phyloP scores from a whole-genome alignment of 2,113 vertebrate species.

The Recurvirostra avosetta region DNA sequence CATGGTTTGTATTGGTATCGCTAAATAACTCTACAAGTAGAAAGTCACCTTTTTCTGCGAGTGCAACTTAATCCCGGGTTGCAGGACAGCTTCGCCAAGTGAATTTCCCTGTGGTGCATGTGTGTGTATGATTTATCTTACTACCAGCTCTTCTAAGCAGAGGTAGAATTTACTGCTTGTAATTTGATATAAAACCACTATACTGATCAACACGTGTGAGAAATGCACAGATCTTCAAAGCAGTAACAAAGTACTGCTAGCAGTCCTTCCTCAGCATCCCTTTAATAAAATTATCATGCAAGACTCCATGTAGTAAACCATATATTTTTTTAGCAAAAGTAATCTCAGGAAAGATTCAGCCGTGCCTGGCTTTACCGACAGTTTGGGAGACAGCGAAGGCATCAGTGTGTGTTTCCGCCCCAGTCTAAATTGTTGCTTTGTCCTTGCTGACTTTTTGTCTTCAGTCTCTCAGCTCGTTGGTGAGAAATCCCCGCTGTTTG shows the following conservation, averaged over 20 bases:
- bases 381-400: background rate
- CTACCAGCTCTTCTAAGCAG: background rate
- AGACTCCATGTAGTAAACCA: background rate
- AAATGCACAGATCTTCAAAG: background rate
- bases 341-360: background rate
- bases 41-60: background rate
- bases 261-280: background rate
- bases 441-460: background rate
- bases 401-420: background rate
- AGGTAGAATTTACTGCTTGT: background rate
- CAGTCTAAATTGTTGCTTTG: background rate
- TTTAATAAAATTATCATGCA: background rate
- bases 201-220: accelerated
- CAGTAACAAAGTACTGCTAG: background rate
- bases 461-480: background rate
- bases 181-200: background rate
- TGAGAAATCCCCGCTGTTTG: background rate
- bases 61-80: background rate
- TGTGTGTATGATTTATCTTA: background rate
- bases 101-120: accelerated
- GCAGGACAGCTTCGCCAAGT: background rate
- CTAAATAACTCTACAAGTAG: background rate
- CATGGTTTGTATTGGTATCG: accelerated
- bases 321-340: background rate
- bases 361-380: background rate